These are phyloP conservation scores for Fregata magnificens DNA, from an alignment of 2,113 vertebrate species.

Conservation along the genomic window DNA sequence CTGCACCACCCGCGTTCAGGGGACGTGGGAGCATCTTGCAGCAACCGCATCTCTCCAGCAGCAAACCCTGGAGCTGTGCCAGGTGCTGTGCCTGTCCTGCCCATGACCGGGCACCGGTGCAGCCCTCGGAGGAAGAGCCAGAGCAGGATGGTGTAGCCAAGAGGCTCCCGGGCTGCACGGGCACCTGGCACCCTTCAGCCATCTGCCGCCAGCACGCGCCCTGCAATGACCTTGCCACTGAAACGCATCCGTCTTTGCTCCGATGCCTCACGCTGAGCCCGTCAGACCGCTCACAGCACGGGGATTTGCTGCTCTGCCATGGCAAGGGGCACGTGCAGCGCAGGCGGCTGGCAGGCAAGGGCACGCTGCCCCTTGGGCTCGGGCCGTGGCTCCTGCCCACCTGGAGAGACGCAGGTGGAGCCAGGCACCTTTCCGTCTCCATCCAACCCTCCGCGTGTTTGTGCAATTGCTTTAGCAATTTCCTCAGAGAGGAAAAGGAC, in stretches of 20 bases:
- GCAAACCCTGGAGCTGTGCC: neutral
- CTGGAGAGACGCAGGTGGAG: rapidly evolving
- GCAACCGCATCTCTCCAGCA: neutral
- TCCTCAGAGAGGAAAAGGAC: rapidly evolving
- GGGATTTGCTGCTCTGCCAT: neutral
- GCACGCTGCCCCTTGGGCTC: neutral
- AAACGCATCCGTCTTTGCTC: neutral
- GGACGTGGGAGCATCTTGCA: neutral
- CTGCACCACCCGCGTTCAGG: rapidly evolving
- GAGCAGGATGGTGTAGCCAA: neutral
- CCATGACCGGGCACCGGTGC: rapidly evolving
- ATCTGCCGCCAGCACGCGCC: neutral
- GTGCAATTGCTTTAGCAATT: neutral
- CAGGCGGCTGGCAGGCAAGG: neutral
- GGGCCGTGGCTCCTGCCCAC: neutral
- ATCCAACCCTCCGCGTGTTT: rapidly evolving
- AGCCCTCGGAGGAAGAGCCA: neutral
- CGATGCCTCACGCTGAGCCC: neutral
- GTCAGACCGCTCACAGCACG: neutral
- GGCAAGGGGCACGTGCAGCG: neutral
- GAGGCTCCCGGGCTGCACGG: neutral
- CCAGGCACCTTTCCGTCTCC: neutral
- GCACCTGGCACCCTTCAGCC: neutral
- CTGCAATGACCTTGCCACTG: neutral
- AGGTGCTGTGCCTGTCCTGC: neutral